These are phyloP conservation scores for Oriolus oriolus DNA, from an alignment of 2,113 vertebrate genomes.

Conservation along the genomic window DNA sequence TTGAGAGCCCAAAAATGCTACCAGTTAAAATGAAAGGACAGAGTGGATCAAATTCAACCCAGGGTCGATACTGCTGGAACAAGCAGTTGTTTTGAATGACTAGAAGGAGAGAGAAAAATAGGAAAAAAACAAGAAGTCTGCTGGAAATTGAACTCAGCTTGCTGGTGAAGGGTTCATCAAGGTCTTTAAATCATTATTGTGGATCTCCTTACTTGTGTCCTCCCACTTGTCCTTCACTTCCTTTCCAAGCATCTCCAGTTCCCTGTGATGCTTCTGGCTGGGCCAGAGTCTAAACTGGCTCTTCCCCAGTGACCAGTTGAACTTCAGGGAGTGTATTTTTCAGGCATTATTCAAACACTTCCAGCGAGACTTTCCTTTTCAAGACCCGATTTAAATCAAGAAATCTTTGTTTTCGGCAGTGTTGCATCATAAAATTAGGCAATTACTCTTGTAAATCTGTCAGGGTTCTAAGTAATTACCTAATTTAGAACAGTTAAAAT, in stretches of 20 bases:
- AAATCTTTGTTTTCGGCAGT: neutral
- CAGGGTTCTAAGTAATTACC: conserved; percentile 12
- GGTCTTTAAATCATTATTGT: neutral
- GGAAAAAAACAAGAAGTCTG: neutral
- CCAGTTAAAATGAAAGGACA: neutral
- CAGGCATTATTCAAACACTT: neutral
- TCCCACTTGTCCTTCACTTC: neutral
- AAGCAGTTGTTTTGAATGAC: neutral
- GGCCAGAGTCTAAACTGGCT: neutral
- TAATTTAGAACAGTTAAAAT: conserved; percentile 30
- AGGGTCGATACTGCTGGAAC: neutral
- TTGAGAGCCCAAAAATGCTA: neutral
- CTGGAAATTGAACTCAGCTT: neutral
- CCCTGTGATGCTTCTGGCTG: neutral
- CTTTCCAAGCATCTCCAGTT: neutral
- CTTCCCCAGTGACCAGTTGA: neutral
- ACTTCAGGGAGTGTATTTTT: neutral
- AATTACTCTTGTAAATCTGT: conserved; percentile 49
- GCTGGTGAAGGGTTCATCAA: neutral
- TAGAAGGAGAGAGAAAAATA: neutral
- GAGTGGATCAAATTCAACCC: neutral
- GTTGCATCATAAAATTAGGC: conserved; percentile 26
- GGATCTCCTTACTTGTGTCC: neutral
- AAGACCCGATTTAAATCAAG: neutral
- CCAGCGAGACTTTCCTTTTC: neutral